Base-by-base conservation (phyloP, 1,140 invertebrate species). In the Atta texana region DNA sequence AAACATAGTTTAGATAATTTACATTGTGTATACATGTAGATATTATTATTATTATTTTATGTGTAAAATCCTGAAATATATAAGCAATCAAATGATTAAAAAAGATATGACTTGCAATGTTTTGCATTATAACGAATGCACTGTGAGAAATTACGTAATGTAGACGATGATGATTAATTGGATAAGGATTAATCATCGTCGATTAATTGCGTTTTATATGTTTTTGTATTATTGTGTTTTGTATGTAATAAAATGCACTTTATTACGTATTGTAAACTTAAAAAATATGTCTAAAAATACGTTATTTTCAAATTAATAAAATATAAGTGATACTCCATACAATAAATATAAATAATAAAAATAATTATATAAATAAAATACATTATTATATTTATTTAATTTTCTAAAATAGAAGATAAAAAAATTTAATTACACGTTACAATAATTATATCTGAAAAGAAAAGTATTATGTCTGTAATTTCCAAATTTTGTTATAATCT, bases 341-440 rank as follows among this genome's bases (percentile, higher is more conserved):
- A 2, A 39, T 77, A 2, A 24, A 39, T 77, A 24, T 24, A 24
- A 24, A 24, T 44, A 49, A 18, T 28, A 49, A 61, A 49, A 63
- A 64, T 63, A 18, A 28, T 61, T 61, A 44, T 39, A 39, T 61
- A 28, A 63, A 77, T 77, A 28, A 55, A 72, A 72, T 61, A 34
- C 21, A 2, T 31, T 16, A 16, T 16, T 10, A 21, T 55, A 8
- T 71, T 53, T 8, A 28, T 3, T 34, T 10, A 34, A 74, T 14
- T 74, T 4, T n/a, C 39, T 44, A 44, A 44, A 10, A 44, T 44
- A 44, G 0, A n/a, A 44, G 28, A 49, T 31, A 63, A 63, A 39
- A 57, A 75, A 59, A 28, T 14, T 24, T 61, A 28, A n/a, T 39
- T 24, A 5, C n/a, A 18, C 16, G 5, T 63, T 39, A 31, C 6